Base-by-base conservation (phyloP, 2,113 vertebrate genomes). In the Thymallus thymallus region DNA sequence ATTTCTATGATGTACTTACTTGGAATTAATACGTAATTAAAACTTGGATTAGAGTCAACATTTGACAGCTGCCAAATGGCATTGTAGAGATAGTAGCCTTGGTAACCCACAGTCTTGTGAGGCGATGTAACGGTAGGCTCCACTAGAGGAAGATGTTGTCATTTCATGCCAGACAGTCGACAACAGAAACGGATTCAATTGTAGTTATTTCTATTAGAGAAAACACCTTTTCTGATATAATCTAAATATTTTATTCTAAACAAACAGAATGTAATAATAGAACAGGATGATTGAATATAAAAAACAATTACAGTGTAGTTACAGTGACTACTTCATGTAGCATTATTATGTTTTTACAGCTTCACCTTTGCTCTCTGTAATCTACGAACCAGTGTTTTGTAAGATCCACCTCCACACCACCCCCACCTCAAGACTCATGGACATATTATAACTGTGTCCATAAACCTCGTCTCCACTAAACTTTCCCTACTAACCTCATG, bases 261-360 rank as follows among this genome's bases (percentile, higher is more conserved):
- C 16, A 64, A 64, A 35, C 79, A 81, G 79, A 85, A 84, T 79
- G 30, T 68, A 79, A 74, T 51, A 48, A 78, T 86, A 89, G 30
- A 45, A 68, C 24, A 75, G n/a, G 30, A n/a, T 29, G 63, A 72
- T 4, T 32, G 45, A 56, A 55, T 18, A 65, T 66, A 16, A 76
- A 78, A 41, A 82, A 68, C 12, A 46, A 51, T 77, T 76, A 75
- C 46, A 55, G 76, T 76, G 62, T 22, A 69, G 84, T 75, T 86
- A 85, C 82, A 86, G 55, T 46, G 71, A 41, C 60, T 29, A 29
- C 32, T 61, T 63, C 23, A 63, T 46, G 35, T 41, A 41, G 35
- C 62, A 65, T 6, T 3, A 5, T 16, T 22, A 6, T 68, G 10
- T 68, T 46, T 41, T 41, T 41, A 41, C 20, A 18, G 30, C 64